Base-by-base conservation (phyloP, 2,888 invertebrate genomes). In the Stegana nigrithorax region DNA sequence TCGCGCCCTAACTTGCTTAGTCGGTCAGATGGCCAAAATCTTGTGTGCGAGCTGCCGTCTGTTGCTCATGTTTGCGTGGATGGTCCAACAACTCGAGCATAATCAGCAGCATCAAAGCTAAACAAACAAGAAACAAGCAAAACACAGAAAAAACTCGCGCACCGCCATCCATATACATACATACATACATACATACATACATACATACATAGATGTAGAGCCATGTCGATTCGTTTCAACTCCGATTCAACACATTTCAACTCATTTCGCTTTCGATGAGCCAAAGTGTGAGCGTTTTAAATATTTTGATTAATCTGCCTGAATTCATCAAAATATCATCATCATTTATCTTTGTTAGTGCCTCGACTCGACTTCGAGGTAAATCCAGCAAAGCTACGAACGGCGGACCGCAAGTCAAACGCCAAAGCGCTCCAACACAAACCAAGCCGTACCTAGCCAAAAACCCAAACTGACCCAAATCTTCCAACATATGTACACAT, bases 321-420 rank as follows among this genome's bases (percentile, higher is more conserved):
- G 51, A 68, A 71, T 67, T 64, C 65, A 72, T 76, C 73, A 73
- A 72, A 75, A 66, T 62, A 70, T 73, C 68, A 73, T 72, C 73
- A 76, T 73, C 72, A 71, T 70, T 70, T 59, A 67, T 67, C 62
- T 61, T 57, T 51, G 53, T 36, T 55, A 55, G 53, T 29, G 6
- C 21, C 21, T 14, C 5, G 36, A 6, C n/a, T n/a, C n/a, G n/a
- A n/a, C n/a, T n/a, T n/a, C n/a, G n/a, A n/a, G n/a, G n/a, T n/a
- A n/a, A n/a, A n/a, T n/a, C n/a, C n/a, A n/a, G n/a, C n/a, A 6
- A 8, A 36, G 36, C 4, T 36, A 36, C 36, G 14, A 36, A 12
- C 32, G 32, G 14, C 17, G 5, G 14, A 39, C n/a, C 3, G 5
- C 6, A 8, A 10, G 26, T 21, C n/a, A 55, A 55, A 29, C 19